These are phyloP conservation scores for Belgica antarctica DNA, from an alignment of 2,888 invertebrate genomes.

Conservation along the genomic window DNA sequence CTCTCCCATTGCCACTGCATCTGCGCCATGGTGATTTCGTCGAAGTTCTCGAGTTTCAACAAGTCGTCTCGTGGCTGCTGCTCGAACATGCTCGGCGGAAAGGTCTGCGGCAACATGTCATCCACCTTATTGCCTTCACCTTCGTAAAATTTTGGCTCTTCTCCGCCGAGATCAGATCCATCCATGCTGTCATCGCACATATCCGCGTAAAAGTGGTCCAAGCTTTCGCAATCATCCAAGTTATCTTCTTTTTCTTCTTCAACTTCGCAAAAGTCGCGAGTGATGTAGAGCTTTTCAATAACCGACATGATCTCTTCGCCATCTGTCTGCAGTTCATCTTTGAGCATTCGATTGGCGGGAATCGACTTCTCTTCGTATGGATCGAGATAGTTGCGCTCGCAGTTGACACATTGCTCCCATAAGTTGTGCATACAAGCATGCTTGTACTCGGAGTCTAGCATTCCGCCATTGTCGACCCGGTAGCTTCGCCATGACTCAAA, in stretches of 20 bases:
- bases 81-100: background rate
- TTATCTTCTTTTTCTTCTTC: constrained; percentile 45
- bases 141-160: constrained; percentile 37
- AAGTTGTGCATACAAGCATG: constrained; percentile 48
- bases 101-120: background rate
- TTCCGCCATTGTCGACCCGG: background rate
- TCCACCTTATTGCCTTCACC: background rate
- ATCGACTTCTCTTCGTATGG: constrained; percentile 47
- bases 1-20: constrained; percentile 34
- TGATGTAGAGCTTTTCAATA: constrained; percentile 52
- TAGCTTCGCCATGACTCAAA: constrained; percentile 36
- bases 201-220: constrained; percentile 21
- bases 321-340: constrained; percentile 50
- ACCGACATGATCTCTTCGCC: constrained; percentile 52
- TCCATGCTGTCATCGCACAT: constrained; percentile 37
- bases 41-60: constrained; percentile 30
- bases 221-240: constrained; percentile 45
- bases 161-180: background rate
- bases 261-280: constrained; percentile 46
- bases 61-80: constrained; percentile 11
- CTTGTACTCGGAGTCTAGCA: constrained; percentile 9
- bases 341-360: constrained; percentile 50
- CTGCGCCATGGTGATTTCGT: constrained; percentile 19
- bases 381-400: constrained; percentile 48
- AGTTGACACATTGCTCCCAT: constrained; percentile 51